phyloP scores from a whole-genome alignment of 2,888 invertebrate genomes.

The Ectobius pallidus region DNA sequence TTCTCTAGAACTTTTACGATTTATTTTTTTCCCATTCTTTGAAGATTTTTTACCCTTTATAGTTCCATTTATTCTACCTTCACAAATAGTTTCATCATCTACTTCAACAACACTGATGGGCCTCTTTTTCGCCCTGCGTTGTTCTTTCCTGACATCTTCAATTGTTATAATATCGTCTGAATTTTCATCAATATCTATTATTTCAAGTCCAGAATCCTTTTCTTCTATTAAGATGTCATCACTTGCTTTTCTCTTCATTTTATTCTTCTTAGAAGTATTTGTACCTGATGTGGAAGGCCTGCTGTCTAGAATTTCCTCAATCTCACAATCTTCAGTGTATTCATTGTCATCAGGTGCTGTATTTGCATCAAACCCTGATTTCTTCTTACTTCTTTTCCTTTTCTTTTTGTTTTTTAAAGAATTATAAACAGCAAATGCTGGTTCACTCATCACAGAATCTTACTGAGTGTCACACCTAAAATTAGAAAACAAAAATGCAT shows the following conservation, averaged over 20 bases:
- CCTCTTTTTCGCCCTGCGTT: conserved; percentile 26
- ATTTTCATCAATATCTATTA: conserved; percentile 29
- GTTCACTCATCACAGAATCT: conserved; percentile 30
- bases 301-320: background rate
- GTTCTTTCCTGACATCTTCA: conserved; percentile 11
- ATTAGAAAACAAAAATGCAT: no score
- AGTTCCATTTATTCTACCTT: background rate
- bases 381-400: background rate
- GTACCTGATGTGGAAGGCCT: background rate
- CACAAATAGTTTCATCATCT: background rate
- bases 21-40: background rate
- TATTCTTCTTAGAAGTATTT: background rate
- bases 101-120: background rate
- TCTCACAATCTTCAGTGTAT: background rate
- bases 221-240: background rate
- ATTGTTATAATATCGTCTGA: background rate
- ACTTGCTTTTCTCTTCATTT: background rate
- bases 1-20: conserved; percentile 12
- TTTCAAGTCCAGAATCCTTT: conserved; percentile 14
- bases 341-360: background rate
- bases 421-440: conserved; percentile 48
- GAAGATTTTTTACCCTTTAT: background rate
- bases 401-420: conserved; percentile 39
- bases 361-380: background rate
- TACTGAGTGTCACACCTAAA: no score